Evolutionary conservation across 2,888 invertebrate species (phyloP).

Genomic region (Liposcelis brunnea): DNA sequence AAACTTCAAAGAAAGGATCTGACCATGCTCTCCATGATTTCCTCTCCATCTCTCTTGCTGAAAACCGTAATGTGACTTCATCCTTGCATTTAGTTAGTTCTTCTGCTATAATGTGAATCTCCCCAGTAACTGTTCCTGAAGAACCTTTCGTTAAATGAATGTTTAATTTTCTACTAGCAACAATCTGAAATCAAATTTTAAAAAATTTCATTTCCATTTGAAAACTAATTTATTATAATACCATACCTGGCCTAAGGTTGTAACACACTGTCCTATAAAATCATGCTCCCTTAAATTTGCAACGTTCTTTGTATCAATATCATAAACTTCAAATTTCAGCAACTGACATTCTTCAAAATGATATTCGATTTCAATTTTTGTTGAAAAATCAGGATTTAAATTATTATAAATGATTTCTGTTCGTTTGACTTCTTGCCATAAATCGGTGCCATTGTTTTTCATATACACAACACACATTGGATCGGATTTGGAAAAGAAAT

Average conservation of each 20-base stretch:
- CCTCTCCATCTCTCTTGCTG: slow-evolving; percentile 22
- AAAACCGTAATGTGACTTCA: slow-evolving; percentile 23
- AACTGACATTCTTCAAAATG: slow-evolving; percentile 38
- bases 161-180: slow-evolving; percentile 19
- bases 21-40: slow-evolving; percentile 23
- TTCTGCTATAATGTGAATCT: slow-evolving; percentile 23
- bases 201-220: neutral
- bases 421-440: slow-evolving; percentile 26
- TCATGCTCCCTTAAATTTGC: slow-evolving; percentile 25
- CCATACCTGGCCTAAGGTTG: slow-evolving; percentile 31
- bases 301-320: slow-evolving; percentile 23
- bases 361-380: slow-evolving; percentile 32
- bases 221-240: slow-evolving; percentile 11
- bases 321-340: slow-evolving; percentile 31
- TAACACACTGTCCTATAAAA: slow-evolving; percentile 33
- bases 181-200: slow-evolving; percentile 20
- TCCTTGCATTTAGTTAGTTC: slow-evolving; percentile 24
- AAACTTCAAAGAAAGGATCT: slow-evolving; percentile 24
- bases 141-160: slow-evolving; percentile 15
- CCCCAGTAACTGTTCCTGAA: slow-evolving; percentile 16
- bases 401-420: slow-evolving; percentile 30
- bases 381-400: slow-evolving; percentile 34
- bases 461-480: slow-evolving; percentile 31
- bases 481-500: slow-evolving; percentile 36
- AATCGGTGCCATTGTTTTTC: slow-evolving; percentile 23